Base-by-base conservation (phyloP, 1,140 invertebrate species). In the Drosophila bocki region DNA sequence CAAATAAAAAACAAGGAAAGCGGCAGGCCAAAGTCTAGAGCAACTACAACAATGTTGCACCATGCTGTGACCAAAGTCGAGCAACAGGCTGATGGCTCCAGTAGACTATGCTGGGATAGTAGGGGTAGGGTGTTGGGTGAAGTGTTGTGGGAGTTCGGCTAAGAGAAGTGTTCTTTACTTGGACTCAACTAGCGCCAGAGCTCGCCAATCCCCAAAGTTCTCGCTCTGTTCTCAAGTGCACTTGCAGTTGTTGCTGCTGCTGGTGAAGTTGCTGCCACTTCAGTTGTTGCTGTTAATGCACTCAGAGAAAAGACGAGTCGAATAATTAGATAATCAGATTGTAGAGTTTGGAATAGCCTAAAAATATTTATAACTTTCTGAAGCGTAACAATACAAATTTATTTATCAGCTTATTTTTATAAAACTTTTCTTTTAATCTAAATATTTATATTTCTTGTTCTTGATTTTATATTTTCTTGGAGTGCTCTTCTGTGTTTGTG, bases 121-220 rank as follows among this genome's bases (percentile, higher is more conserved):
- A 60, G 54, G 26, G 9, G 37, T 3, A 3, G 13, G 39, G 33
- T 17, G 39, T 44, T 51, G 50, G 8, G 47, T 42, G 37, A 53
- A 44, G 37, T 53, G 42, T 22, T 37, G 58, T 26, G 47, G 54
- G 48, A 70, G 78, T 65, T 58, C 61, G 17, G 13, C 72, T 9
- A 41, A 33, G 60, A 70, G 81, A 70, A 74, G 70, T 74, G 54
- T 48, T 50, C 44, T 67, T 61, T 70, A 80, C 76, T 83, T 56
- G 81, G 77, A 74, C 76, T 63, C 42, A 61, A 59, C 75, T 77
- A 80, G 69, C 72, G 82, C 76, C 84, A 63, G 68, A 78, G 82
- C 80, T 72, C 82, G 82, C 82, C 83, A 84, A 85, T 82, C 76
- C 85, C 62, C 58, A 83, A 77, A 88, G 80, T 78, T 88, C 64